Conservation (phyloP, 2,888 invertebrate species). For the Anodontia alba region DNA sequence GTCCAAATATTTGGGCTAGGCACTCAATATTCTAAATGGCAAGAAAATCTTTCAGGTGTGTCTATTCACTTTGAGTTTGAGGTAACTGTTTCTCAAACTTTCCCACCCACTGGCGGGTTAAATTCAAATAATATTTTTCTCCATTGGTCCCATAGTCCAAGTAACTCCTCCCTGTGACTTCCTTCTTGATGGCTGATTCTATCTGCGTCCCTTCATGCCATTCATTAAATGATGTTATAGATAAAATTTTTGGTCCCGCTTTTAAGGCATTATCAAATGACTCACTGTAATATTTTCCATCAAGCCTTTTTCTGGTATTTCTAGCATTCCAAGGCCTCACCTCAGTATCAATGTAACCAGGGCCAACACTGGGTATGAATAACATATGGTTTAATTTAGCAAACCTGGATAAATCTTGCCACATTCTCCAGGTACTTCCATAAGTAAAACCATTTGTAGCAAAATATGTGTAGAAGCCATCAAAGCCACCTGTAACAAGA, state of each 20-base stretch:
- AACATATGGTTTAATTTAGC: constrained; percentile 69
- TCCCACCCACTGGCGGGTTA: constrained; percentile 85
- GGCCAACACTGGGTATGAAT: constrained; percentile 90
- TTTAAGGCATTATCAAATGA: constrained; percentile 88
- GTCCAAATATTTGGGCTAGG: too few relatives aligned
- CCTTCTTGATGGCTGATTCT: constrained; percentile 87
- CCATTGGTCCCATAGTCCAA: constrained; percentile 88
- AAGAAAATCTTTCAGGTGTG: too few relatives aligned
- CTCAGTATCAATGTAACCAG: constrained; percentile 89
- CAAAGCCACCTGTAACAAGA: constrained; percentile 85
- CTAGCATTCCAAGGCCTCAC: constrained; percentile 88
- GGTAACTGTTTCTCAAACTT: background rate
- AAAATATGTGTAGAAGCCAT: constrained; percentile 89
- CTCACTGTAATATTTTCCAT: constrained; percentile 88
- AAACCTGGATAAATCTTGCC: constrained; percentile 71
- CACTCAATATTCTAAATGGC: too few relatives aligned
- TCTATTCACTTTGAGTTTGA: too few relatives aligned
- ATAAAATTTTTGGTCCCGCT: constrained; percentile 87
- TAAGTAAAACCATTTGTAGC: constrained; percentile 89
- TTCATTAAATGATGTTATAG: constrained; percentile 90
- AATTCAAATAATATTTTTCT: constrained; percentile 88
- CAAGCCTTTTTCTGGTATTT: constrained; percentile 86
- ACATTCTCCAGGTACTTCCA: constrained; percentile 87
- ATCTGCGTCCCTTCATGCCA: constrained; percentile 92
- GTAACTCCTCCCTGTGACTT: constrained; percentile 80